Evolutionary conservation across 2,797 vertebrate genomes (phyloP).

Genomic region (Trachurus trachurus): DNA sequence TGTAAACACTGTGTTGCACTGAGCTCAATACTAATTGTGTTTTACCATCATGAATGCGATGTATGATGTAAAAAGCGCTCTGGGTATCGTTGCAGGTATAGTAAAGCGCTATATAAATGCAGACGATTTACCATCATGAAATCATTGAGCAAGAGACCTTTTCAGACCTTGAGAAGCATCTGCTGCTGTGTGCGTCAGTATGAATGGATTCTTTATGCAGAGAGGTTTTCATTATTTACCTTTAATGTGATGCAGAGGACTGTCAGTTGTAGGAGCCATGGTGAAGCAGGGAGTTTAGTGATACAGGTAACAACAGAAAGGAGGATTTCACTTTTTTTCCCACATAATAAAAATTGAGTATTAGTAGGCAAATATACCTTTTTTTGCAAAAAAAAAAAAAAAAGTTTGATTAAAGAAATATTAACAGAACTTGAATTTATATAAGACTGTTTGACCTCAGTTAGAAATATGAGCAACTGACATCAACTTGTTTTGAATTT

Average conservation of each 20-base stretch:
- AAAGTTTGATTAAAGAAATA: conserved; percentile 47
- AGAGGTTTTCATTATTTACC: conserved; percentile 15
- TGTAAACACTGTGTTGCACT: neutral
- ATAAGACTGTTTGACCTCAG: conserved; percentile 24
- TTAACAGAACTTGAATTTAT: conserved; percentile 44
- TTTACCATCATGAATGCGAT: neutral
- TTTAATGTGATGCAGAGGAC: conserved; percentile 48
- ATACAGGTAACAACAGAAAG: conserved; percentile 18
- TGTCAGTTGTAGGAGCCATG: conserved; percentile 19
- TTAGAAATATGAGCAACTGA: conserved; percentile 25
- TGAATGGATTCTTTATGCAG: conserved; percentile 7
- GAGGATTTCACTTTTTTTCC: conserved; percentile 24
- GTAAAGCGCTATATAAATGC: no score
- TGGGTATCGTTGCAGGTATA: no score
- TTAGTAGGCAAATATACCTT: conserved; percentile 9
- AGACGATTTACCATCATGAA: neutral
- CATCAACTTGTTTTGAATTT: conserved; percentile 39
- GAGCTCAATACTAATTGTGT: neutral
- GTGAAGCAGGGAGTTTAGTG: conserved; percentile 12
- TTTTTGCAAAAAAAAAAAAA: conserved; percentile 32
- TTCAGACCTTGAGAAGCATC: neutral
- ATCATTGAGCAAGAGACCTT: no score
- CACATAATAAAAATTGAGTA: conserved; percentile 21
- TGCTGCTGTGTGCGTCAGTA: neutral
- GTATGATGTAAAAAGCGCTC: no score